Evolutionary conservation across 64 coral and sea anemone species (phyloP).

Genomic region (Astreopora myriophthalma): DNA sequence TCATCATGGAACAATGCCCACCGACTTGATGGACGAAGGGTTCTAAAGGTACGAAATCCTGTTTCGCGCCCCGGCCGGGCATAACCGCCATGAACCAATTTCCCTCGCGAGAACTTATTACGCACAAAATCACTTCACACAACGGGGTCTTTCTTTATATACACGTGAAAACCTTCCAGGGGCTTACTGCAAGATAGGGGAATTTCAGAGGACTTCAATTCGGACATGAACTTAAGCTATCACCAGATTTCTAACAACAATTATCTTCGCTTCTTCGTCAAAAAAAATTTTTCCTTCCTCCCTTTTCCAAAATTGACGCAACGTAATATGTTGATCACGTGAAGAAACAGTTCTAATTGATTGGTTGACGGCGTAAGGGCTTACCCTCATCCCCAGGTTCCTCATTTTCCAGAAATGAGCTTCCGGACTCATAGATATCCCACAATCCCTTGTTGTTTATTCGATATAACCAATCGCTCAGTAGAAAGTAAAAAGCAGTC

Average conservation of each 20-base stretch:
- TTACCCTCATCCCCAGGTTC: neutral
- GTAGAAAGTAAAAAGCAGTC: neutral
- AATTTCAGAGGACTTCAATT: neutral
- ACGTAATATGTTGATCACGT: neutral
- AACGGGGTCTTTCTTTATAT: neutral
- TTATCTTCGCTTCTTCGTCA: neutral
- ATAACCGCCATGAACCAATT: constrained; percentile 31
- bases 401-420: too few relatives aligned
- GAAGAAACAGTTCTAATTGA: neutral
- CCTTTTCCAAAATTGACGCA: neutral
- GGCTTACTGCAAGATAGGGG: neutral
- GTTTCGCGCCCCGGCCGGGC: constrained; percentile 4
- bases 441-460: neutral
- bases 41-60: constrained; percentile 76
- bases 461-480: neutral
- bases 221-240: neutral
- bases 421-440: neutral
- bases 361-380: neutral
- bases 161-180: neutral
- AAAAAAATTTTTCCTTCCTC: neutral
- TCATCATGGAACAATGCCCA: constrained; percentile 93
- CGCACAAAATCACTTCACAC: neutral
- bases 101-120: neutral
- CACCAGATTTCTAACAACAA: neutral
- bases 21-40: constrained; percentile 98